Evolutionary conservation across 2,888 invertebrate genomes (phyloP).

Genomic region (Xanthorhoe designata): DNA sequence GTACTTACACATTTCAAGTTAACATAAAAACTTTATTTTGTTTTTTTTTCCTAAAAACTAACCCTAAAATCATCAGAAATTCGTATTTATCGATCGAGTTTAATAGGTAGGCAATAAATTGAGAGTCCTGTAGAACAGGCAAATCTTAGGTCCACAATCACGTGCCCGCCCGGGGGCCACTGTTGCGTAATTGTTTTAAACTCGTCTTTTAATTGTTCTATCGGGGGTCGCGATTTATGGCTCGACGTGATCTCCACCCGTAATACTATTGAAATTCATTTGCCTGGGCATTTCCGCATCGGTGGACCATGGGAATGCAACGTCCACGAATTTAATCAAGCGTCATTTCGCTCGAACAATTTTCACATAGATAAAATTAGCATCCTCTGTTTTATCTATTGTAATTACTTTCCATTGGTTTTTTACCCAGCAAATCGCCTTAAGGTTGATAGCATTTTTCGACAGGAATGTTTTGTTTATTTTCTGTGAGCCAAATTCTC

Average conservation of each 20-base stretch:
- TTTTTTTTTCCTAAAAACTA: too few relatives aligned
- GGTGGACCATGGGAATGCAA: conserved; percentile 75
- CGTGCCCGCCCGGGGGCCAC: conserved; percentile 75
- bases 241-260: conserved; percentile 79
- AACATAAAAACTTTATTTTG: too few relatives aligned
- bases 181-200: conserved; percentile 84
- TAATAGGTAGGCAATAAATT: conserved; percentile 28
- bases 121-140: conserved; percentile 18
- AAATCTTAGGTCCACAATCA: conserved; percentile 63
- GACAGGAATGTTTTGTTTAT: background rate
- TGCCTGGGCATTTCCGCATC: conserved; percentile 80
- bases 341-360: conserved; percentile 61
- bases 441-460: conserved; percentile 8
- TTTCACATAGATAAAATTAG: conserved; percentile 64
- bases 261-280: conserved; percentile 78
- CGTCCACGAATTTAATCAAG: conserved; percentile 77
- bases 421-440: conserved; percentile 8
- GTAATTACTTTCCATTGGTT: conserved; percentile 29
- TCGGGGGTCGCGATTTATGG: conserved; percentile 81
- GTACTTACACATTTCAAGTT: too few relatives aligned
- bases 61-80: background rate
- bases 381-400: conserved; percentile 45
- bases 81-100: conserved; percentile 8
- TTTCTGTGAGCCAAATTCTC: conserved; percentile 7
- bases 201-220: conserved; percentile 85